phyloP scores from a whole-genome alignment of 2,113 vertebrate genomes.

The Notarius quadriscutis region DNA sequence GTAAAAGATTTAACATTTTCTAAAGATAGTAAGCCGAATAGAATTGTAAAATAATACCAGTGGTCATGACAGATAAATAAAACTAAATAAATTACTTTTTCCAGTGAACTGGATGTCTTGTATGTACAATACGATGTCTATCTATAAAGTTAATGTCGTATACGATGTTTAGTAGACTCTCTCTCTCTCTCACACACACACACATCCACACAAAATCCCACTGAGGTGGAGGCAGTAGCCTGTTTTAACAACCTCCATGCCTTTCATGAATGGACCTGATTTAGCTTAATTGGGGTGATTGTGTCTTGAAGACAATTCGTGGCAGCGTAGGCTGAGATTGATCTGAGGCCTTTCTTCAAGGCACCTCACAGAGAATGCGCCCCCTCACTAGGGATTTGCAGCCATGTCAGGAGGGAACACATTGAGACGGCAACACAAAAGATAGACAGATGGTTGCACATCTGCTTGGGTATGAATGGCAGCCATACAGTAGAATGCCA shows the following conservation, averaged over 20 bases:
- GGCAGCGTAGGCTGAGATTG: conserved; percentile 24
- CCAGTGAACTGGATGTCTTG: neutral
- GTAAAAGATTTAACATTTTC: neutral
- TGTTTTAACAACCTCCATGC: conserved; percentile 17
- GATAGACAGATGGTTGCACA: conserved; percentile 44
- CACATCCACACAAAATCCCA: neutral
- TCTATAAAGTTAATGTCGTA: neutral
- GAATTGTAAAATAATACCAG: neutral
- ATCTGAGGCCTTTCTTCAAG: conserved; percentile 29
- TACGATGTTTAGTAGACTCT: neutral
- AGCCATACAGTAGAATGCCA: conserved; percentile 28
- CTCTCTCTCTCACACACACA: neutral
- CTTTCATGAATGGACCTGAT: conserved; percentile 44
- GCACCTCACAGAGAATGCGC: conserved; percentile 23
- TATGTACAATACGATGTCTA: neutral
- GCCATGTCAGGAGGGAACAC: neutral
- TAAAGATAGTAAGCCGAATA: neutral
- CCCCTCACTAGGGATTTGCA: conserved; percentile 27
- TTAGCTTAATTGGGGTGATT: conserved; percentile 46
- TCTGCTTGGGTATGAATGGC: conserved; percentile 43
- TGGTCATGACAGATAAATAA: neutral
- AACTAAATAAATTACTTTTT: neutral
- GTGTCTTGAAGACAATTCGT: conserved; percentile 32
- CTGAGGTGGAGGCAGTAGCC: conserved; percentile 4
- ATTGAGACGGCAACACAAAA: conserved; percentile 21